Conservation (phyloP, 2,113 vertebrate species). For the Scomber japonicus region DNA sequence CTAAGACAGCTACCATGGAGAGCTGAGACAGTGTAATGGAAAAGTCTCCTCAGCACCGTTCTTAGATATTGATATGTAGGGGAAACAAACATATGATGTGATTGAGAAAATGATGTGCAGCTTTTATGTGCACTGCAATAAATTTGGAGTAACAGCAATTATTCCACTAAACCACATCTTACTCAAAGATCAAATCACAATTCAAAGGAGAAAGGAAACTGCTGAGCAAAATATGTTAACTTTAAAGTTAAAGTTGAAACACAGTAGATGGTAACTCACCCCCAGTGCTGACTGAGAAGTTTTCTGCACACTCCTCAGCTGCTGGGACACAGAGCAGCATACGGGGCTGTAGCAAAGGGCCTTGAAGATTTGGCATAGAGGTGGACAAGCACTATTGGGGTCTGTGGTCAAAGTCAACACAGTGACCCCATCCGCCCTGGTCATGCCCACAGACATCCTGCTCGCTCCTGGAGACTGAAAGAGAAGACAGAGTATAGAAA, state of each 20-base stretch:
- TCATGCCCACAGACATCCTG: constrained; percentile 74
- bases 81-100: too few relatives aligned
- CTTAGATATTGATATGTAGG: too few relatives aligned
- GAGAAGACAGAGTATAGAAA: not conserved
- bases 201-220: accelerated
- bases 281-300: constrained; percentile 62
- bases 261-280: constrained; percentile 59
- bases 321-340: constrained; percentile 70
- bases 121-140: too few relatives aligned
- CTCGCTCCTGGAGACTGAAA: constrained; percentile 7
- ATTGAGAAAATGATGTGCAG: too few relatives aligned
- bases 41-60: not conserved
- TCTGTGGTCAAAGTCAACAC: constrained; percentile 72
- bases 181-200: not conserved
- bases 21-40: not conserved
- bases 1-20: not conserved
- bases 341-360: constrained; percentile 75
- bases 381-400: constrained; percentile 63
- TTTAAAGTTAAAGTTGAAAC: not conserved
- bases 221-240: not conserved
- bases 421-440: constrained; percentile 67
- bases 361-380: constrained; percentile 74
- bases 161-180: not conserved
- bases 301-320: constrained; percentile 33
- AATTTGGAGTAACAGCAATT: too few relatives aligned